Conservation (phyloP, 2,888 invertebrate genomes). For the Marronus borbonicus region DNA sequence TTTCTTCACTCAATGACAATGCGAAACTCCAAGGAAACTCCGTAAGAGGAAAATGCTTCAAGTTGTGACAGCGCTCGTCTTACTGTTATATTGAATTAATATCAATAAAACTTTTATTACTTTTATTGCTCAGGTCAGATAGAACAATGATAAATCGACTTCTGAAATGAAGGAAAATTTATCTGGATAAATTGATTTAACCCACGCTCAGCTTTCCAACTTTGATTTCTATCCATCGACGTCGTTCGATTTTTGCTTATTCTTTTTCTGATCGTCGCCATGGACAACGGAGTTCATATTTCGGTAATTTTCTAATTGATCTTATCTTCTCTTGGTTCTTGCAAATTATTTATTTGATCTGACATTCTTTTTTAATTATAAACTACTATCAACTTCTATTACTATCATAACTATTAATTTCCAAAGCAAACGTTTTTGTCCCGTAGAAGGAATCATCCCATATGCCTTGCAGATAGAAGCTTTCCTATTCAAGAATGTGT, state of each 20-base stretch:
- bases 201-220: background rate
- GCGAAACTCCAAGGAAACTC: background rate
- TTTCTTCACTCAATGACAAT: background rate
- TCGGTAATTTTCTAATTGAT: background rate
- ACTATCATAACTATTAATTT: too few relatives aligned
- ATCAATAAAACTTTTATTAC: constrained; percentile 47
- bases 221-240: constrained; percentile 15
- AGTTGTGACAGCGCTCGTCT: constrained; percentile 10
- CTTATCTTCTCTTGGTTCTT: background rate
- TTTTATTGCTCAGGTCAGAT: constrained; percentile 11
- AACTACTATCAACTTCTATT: too few relatives aligned
- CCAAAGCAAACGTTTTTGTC: too few relatives aligned
- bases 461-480: too few relatives aligned
- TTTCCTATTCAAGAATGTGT: too few relatives aligned
- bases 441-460: too few relatives aligned
- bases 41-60: background rate
- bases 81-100: constrained; percentile 42
- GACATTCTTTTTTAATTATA: too few relatives aligned
- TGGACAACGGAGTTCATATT: background rate
- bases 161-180: constrained; percentile 32
- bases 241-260: background rate
- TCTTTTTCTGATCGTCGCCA: constrained; percentile 4
- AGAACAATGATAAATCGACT: constrained; percentile 42
- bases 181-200: constrained; percentile 35
- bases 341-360: too few relatives aligned